Base-by-base conservation (phyloP, 2,113 vertebrate genomes). In the Corynorhinus townsendii region DNA sequence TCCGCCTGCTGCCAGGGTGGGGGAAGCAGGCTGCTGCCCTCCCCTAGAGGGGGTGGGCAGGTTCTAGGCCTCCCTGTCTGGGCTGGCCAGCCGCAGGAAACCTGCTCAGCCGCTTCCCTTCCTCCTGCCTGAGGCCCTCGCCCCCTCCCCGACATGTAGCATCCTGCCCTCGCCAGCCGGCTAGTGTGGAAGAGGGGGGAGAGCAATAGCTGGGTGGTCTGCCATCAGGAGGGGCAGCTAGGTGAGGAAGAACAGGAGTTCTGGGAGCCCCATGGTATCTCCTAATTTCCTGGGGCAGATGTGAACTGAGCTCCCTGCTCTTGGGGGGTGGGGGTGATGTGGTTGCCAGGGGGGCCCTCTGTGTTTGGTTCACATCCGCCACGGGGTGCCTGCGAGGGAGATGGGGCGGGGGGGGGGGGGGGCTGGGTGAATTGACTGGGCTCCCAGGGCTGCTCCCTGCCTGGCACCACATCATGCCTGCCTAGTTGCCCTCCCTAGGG, bases 341-440 rank as follows among this genome's bases (percentile, higher is more conserved):
- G 77, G 95, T 94, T 95, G 82, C 26, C 87, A 77, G 62, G 54
- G 68, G 91, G 73, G 33, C 52, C 54, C 76, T 8, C 30, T 35
- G 59, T 72, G 88, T 93, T 93, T 71, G 89, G 92, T 94, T 93
- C 90, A 86, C 90, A 82, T 87, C 89, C 76, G 73, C 96, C 89
- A 71, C 15, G 11, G 73, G 73, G 79, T 19, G 90, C 77, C 92
- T 95, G 79, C 73, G 86, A 85, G 92, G 56, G 69, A 40, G 81
- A 17, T 54, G 7, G 66, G 72, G 90, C 26, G n/a, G 69, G 84
- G 80, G 7, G 66, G 72, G 90, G 26, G n/a, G 69, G 84, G 80
- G 38, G 3, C 84, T 92, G 79, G 96, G 97, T 33, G 69, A 87
- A 54, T 93, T 79, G 40, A 88, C 90, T 69, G 77, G 71, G 76